Percentiles rank a stretch among this genome's conserved stretches.
Evolutionary conservation across 2,888 invertebrate genomes (phyloP).

Genomic region (Phaonia tiefii): DNA sequence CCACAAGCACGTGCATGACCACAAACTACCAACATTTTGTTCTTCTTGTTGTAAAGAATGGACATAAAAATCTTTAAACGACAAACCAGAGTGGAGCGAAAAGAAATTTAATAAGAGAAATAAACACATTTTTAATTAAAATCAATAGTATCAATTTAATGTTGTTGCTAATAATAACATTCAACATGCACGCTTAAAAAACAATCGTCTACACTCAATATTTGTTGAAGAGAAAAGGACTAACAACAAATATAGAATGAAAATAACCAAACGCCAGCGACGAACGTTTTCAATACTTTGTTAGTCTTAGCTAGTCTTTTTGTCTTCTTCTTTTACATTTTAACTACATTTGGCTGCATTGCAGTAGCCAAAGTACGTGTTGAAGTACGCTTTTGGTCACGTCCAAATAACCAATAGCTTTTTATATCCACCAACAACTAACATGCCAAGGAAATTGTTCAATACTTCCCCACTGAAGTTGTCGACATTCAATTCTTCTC

Average conservation of each 20-base stretch:
- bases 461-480: conserved; percentile 16
- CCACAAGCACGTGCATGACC: conserved; percentile 64
- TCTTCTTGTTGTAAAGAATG: conserved; percentile 19
- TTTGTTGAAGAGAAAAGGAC: not conserved
- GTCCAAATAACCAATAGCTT: conserved; percentile 61
- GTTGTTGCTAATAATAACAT: conserved; percentile 56
- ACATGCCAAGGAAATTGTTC: conserved; percentile 38
- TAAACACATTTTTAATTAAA: conserved; percentile 66
- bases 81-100: not conserved
- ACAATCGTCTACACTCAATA: not conserved
- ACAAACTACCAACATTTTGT: conserved; percentile 23
- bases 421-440: conserved; percentile 36
- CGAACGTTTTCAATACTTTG: conserved; percentile 42
- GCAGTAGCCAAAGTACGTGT: conserved; percentile 58
- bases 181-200: not conserved
- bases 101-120: conserved; percentile 34
- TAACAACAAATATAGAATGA: not conserved
- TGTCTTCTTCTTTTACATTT: not conserved
- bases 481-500: conserved; percentile 4
- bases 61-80: conserved; percentile 40
- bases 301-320: conserved; percentile 9
- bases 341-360: conserved; percentile 54
- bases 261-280: not conserved
- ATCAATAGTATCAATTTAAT: conserved; percentile 64
- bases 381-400: conserved; percentile 63